A percentile compares a stretch with the other conserved stretches of the same genome.
Conservation (phyloP, 2,797 vertebrate species). For the Erpetoichthys calabaricus region DNA sequence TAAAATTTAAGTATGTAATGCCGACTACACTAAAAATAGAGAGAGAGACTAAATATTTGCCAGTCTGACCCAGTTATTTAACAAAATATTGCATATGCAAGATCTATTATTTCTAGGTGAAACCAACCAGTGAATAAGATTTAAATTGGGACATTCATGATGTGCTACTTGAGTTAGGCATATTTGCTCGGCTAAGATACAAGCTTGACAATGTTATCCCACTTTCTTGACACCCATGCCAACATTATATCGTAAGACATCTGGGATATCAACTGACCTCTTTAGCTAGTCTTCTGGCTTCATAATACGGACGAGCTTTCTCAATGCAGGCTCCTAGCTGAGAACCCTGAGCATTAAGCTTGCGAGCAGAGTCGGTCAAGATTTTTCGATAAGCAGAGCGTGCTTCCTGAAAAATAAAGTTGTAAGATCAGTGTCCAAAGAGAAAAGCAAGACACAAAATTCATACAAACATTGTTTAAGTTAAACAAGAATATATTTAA, state of each 20-base stretch:
- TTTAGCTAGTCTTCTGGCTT: conserved; percentile 73
- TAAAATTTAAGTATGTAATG: too few species aligned
- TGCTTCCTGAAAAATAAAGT: conserved; percentile 52
- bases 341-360: conserved; percentile 68
- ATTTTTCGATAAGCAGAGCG: conserved; percentile 74
- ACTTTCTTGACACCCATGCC: too few species aligned
- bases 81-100: too few species aligned
- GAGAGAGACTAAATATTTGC: too few species aligned
- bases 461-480: not conserved
- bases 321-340: conserved; percentile 75
- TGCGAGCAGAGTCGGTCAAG: conserved; percentile 73
- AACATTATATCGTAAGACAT: too few species aligned
- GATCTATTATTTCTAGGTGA: too few species aligned
- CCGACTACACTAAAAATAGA: too few species aligned
- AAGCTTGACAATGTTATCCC: not conserved
- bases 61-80: too few species aligned
- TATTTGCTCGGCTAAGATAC: too few species aligned
- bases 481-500: not conserved
- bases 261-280: conserved; percentile 43
- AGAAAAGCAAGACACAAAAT: not conserved
- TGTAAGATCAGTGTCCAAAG: not conserved
- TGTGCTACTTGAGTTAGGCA: too few species aligned
- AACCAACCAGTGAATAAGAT: too few species aligned
- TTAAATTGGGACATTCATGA: too few species aligned
- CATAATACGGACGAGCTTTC: conserved; percentile 79